These are phyloP conservation scores for Phalacrocorax carbo DNA, from an alignment of 2,113 vertebrate species.

Conservation along the genomic window DNA sequence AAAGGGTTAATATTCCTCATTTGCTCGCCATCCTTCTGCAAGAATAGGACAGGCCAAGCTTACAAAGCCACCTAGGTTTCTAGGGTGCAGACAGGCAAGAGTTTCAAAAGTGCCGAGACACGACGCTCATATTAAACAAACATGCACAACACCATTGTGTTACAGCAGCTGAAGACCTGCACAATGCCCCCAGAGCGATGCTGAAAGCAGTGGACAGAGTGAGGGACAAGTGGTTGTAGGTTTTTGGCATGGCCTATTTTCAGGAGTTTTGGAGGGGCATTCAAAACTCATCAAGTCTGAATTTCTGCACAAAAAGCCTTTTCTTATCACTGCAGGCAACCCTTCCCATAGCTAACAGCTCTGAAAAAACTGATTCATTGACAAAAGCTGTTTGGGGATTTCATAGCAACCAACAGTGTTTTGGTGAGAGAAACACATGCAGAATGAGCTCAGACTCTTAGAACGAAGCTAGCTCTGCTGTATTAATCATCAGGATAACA, in stretches of 20 bases:
- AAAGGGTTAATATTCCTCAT: not conserved
- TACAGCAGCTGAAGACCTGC: not conserved
- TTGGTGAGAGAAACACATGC: slow-evolving; percentile 49
- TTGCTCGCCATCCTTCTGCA: not conserved
- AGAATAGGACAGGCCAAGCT: not conserved
- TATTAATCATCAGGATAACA: slow-evolving; percentile 29
- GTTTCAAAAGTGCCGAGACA: not conserved
- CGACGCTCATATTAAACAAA: not conserved
- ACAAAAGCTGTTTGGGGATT: slow-evolving; percentile 43
- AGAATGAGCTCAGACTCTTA: slow-evolving; percentile 41
- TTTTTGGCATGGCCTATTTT: not conserved
- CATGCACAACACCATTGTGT: not conserved
- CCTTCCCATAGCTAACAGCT: not conserved
- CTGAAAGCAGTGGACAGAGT: not conserved
- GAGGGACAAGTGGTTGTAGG: not conserved
- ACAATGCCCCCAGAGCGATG: fast-evolving
- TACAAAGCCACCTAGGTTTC: not conserved
- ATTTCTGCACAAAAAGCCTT: slow-evolving; percentile 28
- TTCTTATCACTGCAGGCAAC: slow-evolving; percentile 8
- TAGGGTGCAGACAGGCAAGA: not conserved
- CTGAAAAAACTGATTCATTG: slow-evolving; percentile 14
- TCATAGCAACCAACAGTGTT: slow-evolving; percentile 65
- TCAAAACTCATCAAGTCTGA: not conserved
- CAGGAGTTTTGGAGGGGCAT: not conserved
- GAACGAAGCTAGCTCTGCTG: slow-evolving; percentile 26